These are phyloP conservation scores for Leontocebus nigricollis DNA, from an alignment of 2,797 vertebrate species.

Conservation along the genomic window DNA sequence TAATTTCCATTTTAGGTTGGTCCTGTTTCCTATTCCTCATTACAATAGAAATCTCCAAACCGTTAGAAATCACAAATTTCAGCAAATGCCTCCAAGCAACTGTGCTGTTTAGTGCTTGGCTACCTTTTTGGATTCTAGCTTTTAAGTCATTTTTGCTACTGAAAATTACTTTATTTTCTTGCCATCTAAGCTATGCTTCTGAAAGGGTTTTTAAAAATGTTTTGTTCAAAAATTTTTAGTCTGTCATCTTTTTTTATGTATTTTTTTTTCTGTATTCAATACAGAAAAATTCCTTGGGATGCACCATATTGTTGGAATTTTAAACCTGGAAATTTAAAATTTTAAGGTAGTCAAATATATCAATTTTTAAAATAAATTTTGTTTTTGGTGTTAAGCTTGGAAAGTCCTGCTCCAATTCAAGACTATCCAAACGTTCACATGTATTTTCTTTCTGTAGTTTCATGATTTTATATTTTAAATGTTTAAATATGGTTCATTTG, in stretches of 20 bases:
- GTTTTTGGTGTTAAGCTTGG: neutral
- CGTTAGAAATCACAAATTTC: neutral
- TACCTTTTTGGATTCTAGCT: neutral
- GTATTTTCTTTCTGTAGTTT: constrained; percentile 22
- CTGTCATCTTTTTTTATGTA: too few relatives aligned
- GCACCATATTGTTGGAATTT: neutral
- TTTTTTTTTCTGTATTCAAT: neutral
- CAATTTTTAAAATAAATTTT: neutral
- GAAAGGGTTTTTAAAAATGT: neutral
- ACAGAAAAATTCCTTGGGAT: neutral
- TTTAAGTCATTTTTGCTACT: constrained; percentile 32
- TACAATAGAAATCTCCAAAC: neutral
- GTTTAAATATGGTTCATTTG: constrained; percentile 15
- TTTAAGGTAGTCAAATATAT: constrained; percentile 12
- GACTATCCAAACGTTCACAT: neutral
- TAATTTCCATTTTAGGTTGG: neutral
- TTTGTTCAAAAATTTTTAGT: constrained; percentile 34
- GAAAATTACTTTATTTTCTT: constrained; percentile 35
- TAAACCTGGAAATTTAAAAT: constrained; percentile 18
- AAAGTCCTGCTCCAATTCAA: neutral
- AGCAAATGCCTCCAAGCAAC: neutral
- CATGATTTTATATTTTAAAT: neutral
- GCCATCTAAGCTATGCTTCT: neutral
- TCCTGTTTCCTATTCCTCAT: neutral
- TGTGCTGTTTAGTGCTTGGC: neutral